phyloP scores from a whole-genome alignment of 2,888 invertebrate species.

The Melipona bicolor region DNA sequence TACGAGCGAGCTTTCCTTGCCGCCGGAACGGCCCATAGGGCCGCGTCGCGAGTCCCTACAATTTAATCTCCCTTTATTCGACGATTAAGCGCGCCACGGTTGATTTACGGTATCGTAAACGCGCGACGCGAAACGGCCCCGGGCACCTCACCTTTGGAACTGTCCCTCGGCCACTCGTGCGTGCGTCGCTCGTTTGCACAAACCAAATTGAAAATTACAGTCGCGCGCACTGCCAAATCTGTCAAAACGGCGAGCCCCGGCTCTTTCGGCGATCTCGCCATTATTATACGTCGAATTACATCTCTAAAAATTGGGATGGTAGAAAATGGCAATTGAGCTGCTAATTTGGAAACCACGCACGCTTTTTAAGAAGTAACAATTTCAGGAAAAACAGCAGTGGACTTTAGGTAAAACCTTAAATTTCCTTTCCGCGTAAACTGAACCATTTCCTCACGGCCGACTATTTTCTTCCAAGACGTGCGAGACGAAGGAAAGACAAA shows the following conservation, averaged over 20 bases:
- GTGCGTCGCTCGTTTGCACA: background rate
- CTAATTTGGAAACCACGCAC: too few species aligned
- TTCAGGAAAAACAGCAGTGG: background rate
- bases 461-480: background rate
- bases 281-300: too few species aligned
- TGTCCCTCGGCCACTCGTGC: constrained; percentile 10
- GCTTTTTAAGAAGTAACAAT: background rate
- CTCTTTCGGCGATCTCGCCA: too few species aligned
- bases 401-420: background rate
- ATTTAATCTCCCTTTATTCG: constrained; percentile 73
- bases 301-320: too few species aligned
- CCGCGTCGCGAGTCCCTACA: constrained; percentile 54
- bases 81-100: constrained; percentile 73
- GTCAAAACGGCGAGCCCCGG: background rate
- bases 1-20: constrained; percentile 26
- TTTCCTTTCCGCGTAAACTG: background rate
- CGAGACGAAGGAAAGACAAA: too few species aligned
- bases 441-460: constrained; percentile 1
- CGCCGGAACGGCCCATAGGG: constrained; percentile 25
- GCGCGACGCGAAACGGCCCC: constrained; percentile 42
- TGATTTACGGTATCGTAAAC: constrained; percentile 79
- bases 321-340: too few species aligned
- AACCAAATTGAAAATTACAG: background rate
- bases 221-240: background rate
- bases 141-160: constrained; percentile 32